Conservation (phyloP, 2,113 vertebrate genomes). For the Trichomycterus rosablanca region DNA sequence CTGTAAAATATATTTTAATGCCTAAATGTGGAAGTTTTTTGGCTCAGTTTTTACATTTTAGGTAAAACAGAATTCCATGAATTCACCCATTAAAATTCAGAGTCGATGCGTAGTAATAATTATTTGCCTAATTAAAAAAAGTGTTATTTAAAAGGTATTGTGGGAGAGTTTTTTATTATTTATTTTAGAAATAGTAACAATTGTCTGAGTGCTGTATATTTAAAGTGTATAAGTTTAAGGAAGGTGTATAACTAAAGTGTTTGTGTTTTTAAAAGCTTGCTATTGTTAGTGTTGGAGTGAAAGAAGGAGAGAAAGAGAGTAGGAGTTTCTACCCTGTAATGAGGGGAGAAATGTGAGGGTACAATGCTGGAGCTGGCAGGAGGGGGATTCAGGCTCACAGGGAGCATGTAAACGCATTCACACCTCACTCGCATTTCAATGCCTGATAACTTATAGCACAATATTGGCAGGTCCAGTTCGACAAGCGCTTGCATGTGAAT, state of each 20-base stretch:
- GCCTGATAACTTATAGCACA: slow-evolving; percentile 64
- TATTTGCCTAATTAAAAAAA: too few relatives aligned
- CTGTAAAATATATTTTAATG: too few relatives aligned
- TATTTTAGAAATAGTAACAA: too few relatives aligned
- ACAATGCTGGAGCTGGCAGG: slow-evolving; percentile 47
- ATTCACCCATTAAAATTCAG: too few relatives aligned
- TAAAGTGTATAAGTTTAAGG: slow-evolving; percentile 4
- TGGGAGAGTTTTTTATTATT: too few relatives aligned
- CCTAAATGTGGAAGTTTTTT: too few relatives aligned
- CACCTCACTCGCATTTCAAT: slow-evolving; percentile 73
- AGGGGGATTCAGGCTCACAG: slow-evolving; percentile 46
- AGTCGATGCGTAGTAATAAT: too few relatives aligned
- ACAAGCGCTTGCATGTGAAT: slow-evolving; percentile 68
- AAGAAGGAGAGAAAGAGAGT: neutral
- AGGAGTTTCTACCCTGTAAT: slow-evolving; percentile 42
- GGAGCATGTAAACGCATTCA: slow-evolving; percentile 65
- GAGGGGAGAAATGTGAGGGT: slow-evolving; percentile 63
- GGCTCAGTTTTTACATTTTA: too few relatives aligned
- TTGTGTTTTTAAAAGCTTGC: slow-evolving; percentile 21
- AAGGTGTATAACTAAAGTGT: slow-evolving; percentile 21
- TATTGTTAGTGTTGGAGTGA: slow-evolving; percentile 20
- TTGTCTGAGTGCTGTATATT: too few relatives aligned
- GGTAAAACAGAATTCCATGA: too few relatives aligned
- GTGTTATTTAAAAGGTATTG: too few relatives aligned
- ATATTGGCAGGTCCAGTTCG: slow-evolving; percentile 61